Base-by-base conservation (phyloP, 92 coral and sea anemone genomes). In the Epizoanthus stellaris region DNA sequence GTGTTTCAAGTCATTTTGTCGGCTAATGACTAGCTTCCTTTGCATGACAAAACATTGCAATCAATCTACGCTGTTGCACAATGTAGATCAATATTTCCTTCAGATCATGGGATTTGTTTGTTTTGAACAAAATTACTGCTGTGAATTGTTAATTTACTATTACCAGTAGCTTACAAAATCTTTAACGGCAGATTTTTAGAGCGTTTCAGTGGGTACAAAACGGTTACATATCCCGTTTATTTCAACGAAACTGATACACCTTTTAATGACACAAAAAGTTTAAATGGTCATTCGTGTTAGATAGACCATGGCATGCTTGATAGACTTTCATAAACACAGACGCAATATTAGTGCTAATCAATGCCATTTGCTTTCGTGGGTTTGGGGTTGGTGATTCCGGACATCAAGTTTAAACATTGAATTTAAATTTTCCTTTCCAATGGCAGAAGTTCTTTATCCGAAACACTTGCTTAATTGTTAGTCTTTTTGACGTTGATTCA, bases 11-110 rank as follows among this genome's bases (percentile, higher is more conserved):
- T 79, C 71, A 59, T 67, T 79, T 45, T 70, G 61, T 43, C 38
- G 49, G 83, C 65, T 79, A 79, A 79, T 79, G 83, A 43, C 10
- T 21, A 43, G 30, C 72, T 79, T 19, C 56, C 34, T 79, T 79
- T 62, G 83, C 83, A 79, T 79, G 83, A 79, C 83, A 79, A 79
- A 79, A 70, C 42, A 14, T 21, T 42, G 65, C 81, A 63, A 79
- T 62, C 83, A 79, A 19, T 17, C 19, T 10, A 57, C 56, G 60
- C 43, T 69, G 14, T 77, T 62, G 40, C 70, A 58, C 23, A 13
- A 40, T 64, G 2, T n/a, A 42, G 83, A 20, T 79, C 83, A 79
- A 79, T 63, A 79, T 67, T 79, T 40, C 72, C 43, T 63, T 70
- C 11, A 38, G 47, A 56, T 40, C 60, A 42, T 79, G 71, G 42